Evolutionary conservation across 2,113 vertebrate genomes (phyloP).

Genomic region (Colistium nudipinnis): DNA sequence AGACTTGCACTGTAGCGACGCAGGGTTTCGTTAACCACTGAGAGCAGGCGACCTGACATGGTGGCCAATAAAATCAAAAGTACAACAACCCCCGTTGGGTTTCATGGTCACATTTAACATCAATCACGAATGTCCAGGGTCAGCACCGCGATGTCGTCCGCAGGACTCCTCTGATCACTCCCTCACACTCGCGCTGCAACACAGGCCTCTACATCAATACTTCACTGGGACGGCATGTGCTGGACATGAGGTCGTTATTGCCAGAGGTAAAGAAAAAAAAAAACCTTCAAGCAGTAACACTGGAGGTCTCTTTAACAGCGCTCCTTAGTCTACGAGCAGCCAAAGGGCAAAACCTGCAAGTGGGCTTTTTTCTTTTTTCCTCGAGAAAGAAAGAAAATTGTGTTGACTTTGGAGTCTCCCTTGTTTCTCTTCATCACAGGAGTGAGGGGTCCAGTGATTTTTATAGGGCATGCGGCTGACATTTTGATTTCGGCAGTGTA

Average conservation of each 20-base stretch:
- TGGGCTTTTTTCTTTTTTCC: slow-evolving; percentile 58
- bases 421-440: slow-evolving; percentile 83
- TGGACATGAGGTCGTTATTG: slow-evolving; percentile 77
- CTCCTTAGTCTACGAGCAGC: slow-evolving; percentile 65
- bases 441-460: slow-evolving; percentile 80
- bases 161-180: slow-evolving; percentile 73
- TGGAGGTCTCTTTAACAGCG: slow-evolving; percentile 77
- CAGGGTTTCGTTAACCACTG: slow-evolving; percentile 55
- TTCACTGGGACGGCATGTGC: slow-evolving; percentile 76
- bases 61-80: slow-evolving; percentile 79
- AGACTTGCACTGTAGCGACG: slow-evolving; percentile 39
- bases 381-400: slow-evolving; percentile 66
- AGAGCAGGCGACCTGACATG: slow-evolving; percentile 63
- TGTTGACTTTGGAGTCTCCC: slow-evolving; percentile 85
- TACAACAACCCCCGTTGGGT: slow-evolving; percentile 73
- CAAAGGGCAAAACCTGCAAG: slow-evolving; percentile 73
- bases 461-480: slow-evolving; percentile 79
- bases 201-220: slow-evolving; percentile 74
- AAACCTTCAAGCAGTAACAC: slow-evolving; percentile 54
- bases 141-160: slow-evolving; percentile 69
- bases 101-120: slow-evolving; percentile 73
- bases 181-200: slow-evolving; percentile 62
- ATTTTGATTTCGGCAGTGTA: slow-evolving; percentile 76
- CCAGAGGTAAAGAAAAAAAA: slow-evolving; percentile 59
- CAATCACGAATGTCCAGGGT: slow-evolving; percentile 76